Base-by-base conservation (phyloP, 2,888 invertebrate genomes). In the Cephus pygmeus region DNA sequence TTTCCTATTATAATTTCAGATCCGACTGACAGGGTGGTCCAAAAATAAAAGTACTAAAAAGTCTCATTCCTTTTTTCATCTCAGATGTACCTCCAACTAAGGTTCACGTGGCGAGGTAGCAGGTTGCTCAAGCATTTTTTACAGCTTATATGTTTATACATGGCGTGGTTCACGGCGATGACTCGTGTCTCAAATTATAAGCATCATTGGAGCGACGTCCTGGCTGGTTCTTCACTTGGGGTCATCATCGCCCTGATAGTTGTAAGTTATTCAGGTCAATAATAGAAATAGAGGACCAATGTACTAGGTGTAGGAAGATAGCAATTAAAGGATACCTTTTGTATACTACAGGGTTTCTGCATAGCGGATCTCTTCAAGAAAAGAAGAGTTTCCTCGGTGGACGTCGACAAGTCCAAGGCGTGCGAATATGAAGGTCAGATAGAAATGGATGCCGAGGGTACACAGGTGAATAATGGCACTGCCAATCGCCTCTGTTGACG, bases 171-270 rank as follows among this genome's bases (percentile, higher is more conserved):
- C 91, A 97, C 97, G 12, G 95, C 96, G n/a, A 94, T 98, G 93
- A 96, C 97, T 1, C 94, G 99, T 68, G 95, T 99, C 69, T 97
- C 97, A 1, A 97, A 99, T 93, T 98, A 99, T 93, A 99, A 99
- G 91, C 99, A 99, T 92, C 99, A 99, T 90, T 98, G 98, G 97
- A 98, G 97, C 87, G 99, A 99, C 92, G 99, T 99, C 3, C 92
- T 99, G 40, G 95, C 95, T 76, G 99, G 99, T 0, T 93, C 95
- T 82, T 86, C 92, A 56, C 94, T 97, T 81, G 97, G 97, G 12
- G 90, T 94, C n/a, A 87, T 94, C 34, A 93, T 93, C 76, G 96
- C 97, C 79, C 85, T 95, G 76, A 90, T 96, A 83, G 93, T 95
- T 92, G 97, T 97, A 90, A 94, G 95, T 93, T 56, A 23, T 23